phyloP scores from a whole-genome alignment of 1,140 invertebrate species.

The Lycorma delicatula region DNA sequence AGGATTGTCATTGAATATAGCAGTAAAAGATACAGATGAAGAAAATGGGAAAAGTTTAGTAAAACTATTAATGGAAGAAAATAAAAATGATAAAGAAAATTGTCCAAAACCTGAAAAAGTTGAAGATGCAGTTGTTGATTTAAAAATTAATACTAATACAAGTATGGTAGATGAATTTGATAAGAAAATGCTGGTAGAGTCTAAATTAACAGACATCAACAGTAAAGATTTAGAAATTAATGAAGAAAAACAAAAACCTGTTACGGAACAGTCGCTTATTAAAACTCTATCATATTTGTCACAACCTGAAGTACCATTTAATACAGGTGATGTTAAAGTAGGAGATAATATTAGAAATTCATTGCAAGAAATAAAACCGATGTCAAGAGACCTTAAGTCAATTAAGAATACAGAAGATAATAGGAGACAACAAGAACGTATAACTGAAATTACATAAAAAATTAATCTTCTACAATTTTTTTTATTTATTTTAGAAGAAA shows the following conservation, averaged over 20 bases:
- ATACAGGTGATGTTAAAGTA: neutral
- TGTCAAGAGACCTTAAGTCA: constrained; percentile 35
- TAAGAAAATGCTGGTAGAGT: neutral
- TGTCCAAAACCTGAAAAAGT: neutral
- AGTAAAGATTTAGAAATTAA: neutral
- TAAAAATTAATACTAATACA: neutral
- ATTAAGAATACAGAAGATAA: constrained; percentile 23
- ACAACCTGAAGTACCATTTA: constrained; percentile 21
- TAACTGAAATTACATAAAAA: neutral
- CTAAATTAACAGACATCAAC: neutral
- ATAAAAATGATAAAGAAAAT: neutral
- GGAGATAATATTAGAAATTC: neutral
- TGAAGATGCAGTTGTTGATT: constrained; percentile 9
- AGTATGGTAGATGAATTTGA: neutral
- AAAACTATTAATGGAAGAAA: neutral
- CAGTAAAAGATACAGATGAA: neutral
- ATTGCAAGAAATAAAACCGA: constrained; percentile 27
- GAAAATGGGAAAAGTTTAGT: neutral
- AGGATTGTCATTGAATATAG: neutral
- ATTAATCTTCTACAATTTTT: neutral
- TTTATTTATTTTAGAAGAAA: neutral
- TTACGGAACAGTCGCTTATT: constrained; percentile 24
- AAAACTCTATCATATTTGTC: constrained; percentile 33
- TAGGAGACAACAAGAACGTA: neutral
- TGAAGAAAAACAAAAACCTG: neutral